Base-by-base conservation (phyloP, 2,888 invertebrate species). In the Trachelus stipa region DNA sequence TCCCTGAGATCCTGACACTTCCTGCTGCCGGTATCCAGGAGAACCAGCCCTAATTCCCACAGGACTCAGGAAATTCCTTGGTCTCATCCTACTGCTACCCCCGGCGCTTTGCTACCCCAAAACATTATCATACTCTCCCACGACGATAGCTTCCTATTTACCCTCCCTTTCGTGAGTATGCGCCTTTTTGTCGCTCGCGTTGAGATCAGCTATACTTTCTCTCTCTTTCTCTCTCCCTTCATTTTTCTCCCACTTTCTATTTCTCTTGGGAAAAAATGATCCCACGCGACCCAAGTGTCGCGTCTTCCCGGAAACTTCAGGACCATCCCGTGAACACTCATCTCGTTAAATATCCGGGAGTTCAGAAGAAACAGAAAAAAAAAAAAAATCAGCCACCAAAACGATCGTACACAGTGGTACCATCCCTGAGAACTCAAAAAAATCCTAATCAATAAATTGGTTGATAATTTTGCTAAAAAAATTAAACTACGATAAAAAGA, bases 1-100 rank as follows among this genome's bases (percentile, higher is more conserved):
- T 82, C 82, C 77, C 79, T 82, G 83, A 82, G 83, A 84, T 85
- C 84, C 81, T 85, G 87, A 88, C 87, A 87, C 87, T 89, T 90
- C 87, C 87, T 87, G 87, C 79, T 73, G 81, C 81, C 74, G 68
- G 69, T 79, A 78, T 12, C 79, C 30, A 35, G 31, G 74, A 31
- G 15, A 77, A 76, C 79, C 76, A 75, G 76, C 74, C 73, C 79
- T 77, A 82, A 87, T 87, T 87, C 88, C 88, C 86, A 83, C 79
- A 85, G 86, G 88, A 86, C 79, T 82, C 79, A 35, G 77, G 76
- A 77, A 80, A 80, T 80, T 80, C 74, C 79, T 69, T 15, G 69
- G 77, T 40, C 74, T 68, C 75, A 81, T 69, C 69, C 79, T 79
- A 79, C 79, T 74, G 74, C 76, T 76, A 78, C 69, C 69, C 76